Percentiles rank a stretch among this genome's conserved stretches.
Evolutionary conservation across 2,113 vertebrate species (phyloP).

Genomic region (Cinclus mexicanus): DNA sequence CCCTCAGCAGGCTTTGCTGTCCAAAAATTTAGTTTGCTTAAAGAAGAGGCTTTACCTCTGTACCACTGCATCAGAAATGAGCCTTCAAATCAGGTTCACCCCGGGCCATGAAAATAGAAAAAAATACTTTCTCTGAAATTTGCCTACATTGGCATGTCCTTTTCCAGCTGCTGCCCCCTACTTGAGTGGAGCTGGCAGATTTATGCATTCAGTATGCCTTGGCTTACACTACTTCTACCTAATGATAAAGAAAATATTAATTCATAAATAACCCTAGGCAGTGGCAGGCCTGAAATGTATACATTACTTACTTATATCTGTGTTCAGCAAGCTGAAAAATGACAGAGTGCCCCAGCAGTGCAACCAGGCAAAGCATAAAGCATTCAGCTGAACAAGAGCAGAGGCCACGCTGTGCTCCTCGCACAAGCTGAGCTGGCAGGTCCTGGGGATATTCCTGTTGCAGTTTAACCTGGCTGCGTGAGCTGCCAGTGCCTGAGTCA

Average conservation of each 20-base stretch:
- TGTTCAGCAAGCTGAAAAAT: slow-evolving; percentile 34
- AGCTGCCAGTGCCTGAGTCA: neutral
- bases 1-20: neutral
- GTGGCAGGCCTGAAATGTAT: neutral
- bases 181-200: neutral
- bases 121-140: neutral
- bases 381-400: neutral
- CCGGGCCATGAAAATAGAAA: neutral
- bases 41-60: neutral
- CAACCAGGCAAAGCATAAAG: neutral
- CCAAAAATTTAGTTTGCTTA: neutral
- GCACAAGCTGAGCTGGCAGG: neutral
- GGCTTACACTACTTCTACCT: neutral
- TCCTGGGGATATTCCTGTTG: neutral
- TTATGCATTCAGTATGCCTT: neutral
- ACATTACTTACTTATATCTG: neutral
- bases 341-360: neutral
- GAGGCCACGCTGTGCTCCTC: neutral
- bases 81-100: neutral
- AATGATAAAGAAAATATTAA: slow-evolving; percentile 46
- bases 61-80: neutral
- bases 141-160: neutral
- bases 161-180: neutral
- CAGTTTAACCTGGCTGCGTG: neutral
- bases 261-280: slow-evolving; percentile 48